Evolutionary conservation across 2,888 invertebrate genomes (phyloP).

Genomic region (Carpatolechia fugitivella): DNA sequence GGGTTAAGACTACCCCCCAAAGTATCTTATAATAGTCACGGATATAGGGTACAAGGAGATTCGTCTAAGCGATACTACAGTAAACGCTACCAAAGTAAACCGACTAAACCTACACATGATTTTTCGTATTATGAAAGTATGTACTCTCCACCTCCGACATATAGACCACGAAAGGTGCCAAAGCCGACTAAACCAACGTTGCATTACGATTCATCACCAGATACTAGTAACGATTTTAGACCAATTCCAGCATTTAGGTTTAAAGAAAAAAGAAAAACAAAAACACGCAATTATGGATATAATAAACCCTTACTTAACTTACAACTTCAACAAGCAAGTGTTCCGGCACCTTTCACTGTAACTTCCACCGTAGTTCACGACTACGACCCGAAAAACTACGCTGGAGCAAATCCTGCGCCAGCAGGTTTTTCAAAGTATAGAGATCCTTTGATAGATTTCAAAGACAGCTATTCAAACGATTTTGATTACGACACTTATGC

Average conservation of each 20-base stretch:
- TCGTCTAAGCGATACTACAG: conserved; percentile 38
- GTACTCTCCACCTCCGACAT: conserved; percentile 39
- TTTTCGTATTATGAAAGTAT: conserved; percentile 69
- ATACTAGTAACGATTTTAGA: conserved; percentile 48
- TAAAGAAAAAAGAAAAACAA: conserved; percentile 47
- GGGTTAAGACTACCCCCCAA: conserved; percentile 53
- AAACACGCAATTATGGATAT: conserved; percentile 43
- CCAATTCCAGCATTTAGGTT: conserved; percentile 50
- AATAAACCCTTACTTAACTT: conserved; percentile 39
- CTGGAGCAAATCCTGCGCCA: conserved; percentile 30
- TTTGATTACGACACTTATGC: conserved; percentile 60
- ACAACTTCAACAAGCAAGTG: conserved; percentile 44
- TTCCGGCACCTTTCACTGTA: conserved; percentile 54
- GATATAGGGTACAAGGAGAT: conserved; percentile 46
- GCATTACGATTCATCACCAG: conserved; percentile 31
- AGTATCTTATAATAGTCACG: conserved; percentile 61
- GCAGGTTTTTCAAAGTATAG: conserved; percentile 46
- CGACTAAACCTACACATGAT: conserved; percentile 48
- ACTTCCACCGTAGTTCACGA: conserved; percentile 64
- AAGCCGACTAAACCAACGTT: conserved; percentile 40
- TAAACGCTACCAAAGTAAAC: conserved; percentile 47
- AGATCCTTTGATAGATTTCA: conserved; percentile 53
- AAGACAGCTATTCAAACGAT: conserved; percentile 53
- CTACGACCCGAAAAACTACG: conserved; percentile 51
- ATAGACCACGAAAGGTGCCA: conserved; percentile 40